A percentile compares a stretch with the other conserved stretches of the same genome.
These are phyloP conservation scores for Chironomus tepperi DNA, from an alignment of 1,140 invertebrate species.

Conservation along the genomic window DNA sequence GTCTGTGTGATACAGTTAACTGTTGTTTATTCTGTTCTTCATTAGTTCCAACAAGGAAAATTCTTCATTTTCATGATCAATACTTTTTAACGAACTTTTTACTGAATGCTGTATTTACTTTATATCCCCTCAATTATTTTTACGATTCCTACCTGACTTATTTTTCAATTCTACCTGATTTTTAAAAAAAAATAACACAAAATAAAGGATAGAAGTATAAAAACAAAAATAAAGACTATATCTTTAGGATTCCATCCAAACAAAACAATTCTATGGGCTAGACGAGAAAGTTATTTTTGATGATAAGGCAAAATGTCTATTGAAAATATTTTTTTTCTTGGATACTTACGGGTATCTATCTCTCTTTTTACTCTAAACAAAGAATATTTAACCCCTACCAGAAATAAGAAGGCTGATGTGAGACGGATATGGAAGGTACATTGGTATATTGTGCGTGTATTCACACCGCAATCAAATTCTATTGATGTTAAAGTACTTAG, in stretches of 20 bases:
- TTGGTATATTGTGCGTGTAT: too few species aligned
- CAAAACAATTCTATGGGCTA: background rate
- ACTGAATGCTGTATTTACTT: background rate
- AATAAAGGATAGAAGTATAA: background rate
- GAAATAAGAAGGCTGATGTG: too few species aligned
- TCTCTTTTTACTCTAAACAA: too few species aligned
- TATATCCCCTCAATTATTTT: background rate
- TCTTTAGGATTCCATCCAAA: background rate
- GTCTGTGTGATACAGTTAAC: background rate
- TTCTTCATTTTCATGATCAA: background rate
- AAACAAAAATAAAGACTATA: background rate
- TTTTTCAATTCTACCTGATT: background rate
- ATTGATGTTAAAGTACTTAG: too few species aligned
- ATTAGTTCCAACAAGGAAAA: background rate
- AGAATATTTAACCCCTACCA: too few species aligned
- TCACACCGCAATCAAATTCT: too few species aligned
- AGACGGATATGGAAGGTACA: too few species aligned
- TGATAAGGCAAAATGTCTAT: conserved; percentile 5
- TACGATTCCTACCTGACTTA: background rate
- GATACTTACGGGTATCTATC: too few species aligned
- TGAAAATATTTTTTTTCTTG: background rate
- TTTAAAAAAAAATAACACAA: background rate
- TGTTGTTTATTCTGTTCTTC: background rate
- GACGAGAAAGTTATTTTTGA: conserved; percentile 14
- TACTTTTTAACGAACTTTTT: background rate